Base-by-base conservation (phyloP, 2,113 vertebrate species). In the Ciconia maguari region DNA sequence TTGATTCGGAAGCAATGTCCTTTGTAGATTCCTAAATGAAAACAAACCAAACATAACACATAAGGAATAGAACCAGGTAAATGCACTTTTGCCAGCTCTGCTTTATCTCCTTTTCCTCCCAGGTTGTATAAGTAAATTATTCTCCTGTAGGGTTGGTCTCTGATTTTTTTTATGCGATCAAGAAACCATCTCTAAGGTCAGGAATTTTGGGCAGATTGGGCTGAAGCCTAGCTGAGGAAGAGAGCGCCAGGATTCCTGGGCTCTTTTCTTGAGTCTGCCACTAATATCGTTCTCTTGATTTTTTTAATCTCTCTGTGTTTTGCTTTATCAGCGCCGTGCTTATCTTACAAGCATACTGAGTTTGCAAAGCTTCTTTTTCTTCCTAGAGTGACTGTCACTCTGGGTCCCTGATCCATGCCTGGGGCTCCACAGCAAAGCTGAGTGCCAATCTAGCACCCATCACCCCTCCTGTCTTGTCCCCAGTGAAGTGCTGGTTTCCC, bases 1-100 rank as follows among this genome's bases (percentile, higher is more conserved):
- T 99, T 99, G 98, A 99, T 99, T 97, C 99, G 98, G 97, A 99
- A 99, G 96, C 99, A 99, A 97, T 98, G 99, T 92, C 99, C 99
- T 98, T 98, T 99, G 96, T 99, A 99, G 97, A 99, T 98, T 91
- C 99, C 99, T 99, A 95, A 60, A 91, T 7, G 66, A 46, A 62
- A 95, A 87, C 7, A 49, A 90, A 96, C 78, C 66, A 69, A 96
- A 89, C 8, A 49, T 22, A 16, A n/a, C 12, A 4, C 10, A 5
- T 95, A 29, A 74, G n/a, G 21, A 86, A 64, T 1, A 72, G 71
- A 64, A 83, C 46, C 51, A 72, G 51, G 34, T 34, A 66, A 88
- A 78, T 2, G 22, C 1, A 5, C 29, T 69, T 46, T 57, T 71
- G 51, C 61, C 55, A 83, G 36, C 78, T 68, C 22, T 52, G 51